phyloP scores from a whole-genome alignment of 2,797 vertebrate species.

The Syngnathus acus region DNA sequence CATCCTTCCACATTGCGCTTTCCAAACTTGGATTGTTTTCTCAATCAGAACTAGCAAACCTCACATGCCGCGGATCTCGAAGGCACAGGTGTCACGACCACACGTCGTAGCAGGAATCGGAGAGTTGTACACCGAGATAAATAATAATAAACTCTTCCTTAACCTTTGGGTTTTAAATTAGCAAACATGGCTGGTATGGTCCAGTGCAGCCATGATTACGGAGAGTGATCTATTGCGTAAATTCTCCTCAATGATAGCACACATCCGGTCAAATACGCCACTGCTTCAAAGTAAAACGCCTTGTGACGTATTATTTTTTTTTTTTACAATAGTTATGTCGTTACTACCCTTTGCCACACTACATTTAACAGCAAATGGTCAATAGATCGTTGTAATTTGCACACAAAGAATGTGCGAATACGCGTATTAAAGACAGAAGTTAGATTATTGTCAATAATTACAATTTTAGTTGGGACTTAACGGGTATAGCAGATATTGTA shows the following conservation, averaged over 20 bases:
- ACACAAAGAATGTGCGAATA: background rate
- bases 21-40: conserved; percentile 64
- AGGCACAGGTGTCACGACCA: conserved; percentile 42
- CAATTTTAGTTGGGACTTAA: background rate
- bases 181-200: conserved; percentile 79
- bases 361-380: background rate
- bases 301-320: too few species aligned
- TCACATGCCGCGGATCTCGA: conserved; percentile 54
- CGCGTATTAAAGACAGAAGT: background rate
- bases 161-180: conserved; percentile 77
- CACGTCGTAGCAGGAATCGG: conserved; percentile 38
- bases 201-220: conserved; percentile 76
- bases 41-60: conserved; percentile 58
- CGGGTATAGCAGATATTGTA: background rate
- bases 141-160: conserved; percentile 69
- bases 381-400: background rate
- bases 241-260: conserved; percentile 22
- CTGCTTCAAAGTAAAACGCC: conserved; percentile 35
- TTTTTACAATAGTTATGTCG: background rate
- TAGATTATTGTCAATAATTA: background rate
- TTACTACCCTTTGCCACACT: too few species aligned
- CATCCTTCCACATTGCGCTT: conserved; percentile 56
- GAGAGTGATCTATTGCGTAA: conserved; percentile 45
- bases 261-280: conserved; percentile 49
- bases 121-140: conserved; percentile 56